Evolutionary conservation across 2,113 vertebrate genomes (phyloP), one percentile per base, ranked within the genome.

Genomic region (Asarcornis scutulata): DNA sequence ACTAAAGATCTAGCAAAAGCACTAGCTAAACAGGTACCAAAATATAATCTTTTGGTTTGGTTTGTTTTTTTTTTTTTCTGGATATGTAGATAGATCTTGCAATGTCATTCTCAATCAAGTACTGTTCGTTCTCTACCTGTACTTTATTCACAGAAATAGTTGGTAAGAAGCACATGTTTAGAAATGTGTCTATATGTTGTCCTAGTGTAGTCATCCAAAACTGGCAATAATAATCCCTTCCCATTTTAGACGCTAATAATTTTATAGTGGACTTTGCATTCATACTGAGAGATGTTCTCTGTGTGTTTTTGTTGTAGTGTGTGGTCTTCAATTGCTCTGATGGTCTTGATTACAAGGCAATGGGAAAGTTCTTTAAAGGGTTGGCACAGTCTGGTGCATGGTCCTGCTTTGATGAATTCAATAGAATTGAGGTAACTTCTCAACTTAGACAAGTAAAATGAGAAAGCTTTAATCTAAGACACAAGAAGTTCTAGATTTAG

Each of bases 351-450:
- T 99, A 99, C 97, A 99, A 99, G 93, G 99, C 99, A 55, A 99
- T 99, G 99, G 99, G 99, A 76, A 99, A 99, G 93, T 99, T 99
- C 96, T 99, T 99, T 66, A 99, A 99, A 97, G 99, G 99, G 1
- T 93, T 99, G 83, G 99, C 99, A 48, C 99, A 99, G 71, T 98
- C 98, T 74, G 99, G 99, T 86, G 99, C 99, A 0, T 99, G 99
- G 99, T 97, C 98, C 89, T 99, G 99, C 98, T 99, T 99, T 88
- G 99, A 99, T 9, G 99, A 99, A 92, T 99, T 99, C 98, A 99
- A 99, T 56, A 98, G 98, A 48, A 99, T 99, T 77, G 99, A 99
- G 98, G 99, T 99, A 98, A 98, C 50, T 8, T 79, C 88, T 36
- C 69, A 88, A 53, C 18, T 67, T 17, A 14, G 21, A 13, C 36